Base-by-base conservation (phyloP, 2,888 invertebrate species). In the Chalcis sispes region DNA sequence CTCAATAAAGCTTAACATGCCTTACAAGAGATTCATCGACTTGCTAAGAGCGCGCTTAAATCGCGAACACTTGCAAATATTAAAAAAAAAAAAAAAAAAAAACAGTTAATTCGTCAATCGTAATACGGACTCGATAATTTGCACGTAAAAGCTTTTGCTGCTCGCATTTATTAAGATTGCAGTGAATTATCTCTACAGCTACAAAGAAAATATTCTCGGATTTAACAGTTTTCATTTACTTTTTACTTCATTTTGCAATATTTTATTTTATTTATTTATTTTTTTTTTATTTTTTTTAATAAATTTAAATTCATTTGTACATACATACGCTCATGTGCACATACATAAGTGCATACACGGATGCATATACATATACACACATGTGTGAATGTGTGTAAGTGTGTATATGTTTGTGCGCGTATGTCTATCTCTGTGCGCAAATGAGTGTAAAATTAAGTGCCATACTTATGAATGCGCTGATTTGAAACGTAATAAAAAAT, bases 101-200 rank as follows among this genome's bases (percentile, higher is more conserved):
- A n/a, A n/a, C n/a, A n/a, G n/a, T n/a, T n/a, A n/a, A n/a, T n/a
- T 27, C 40, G 32, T 59, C 8, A 25, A 61, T 3, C 18, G 13
- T 2, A 62, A 36, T 25, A 15, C 29, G 48, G 42, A 13, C 27
- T 56, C 48, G 32, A 50, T 48, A 23, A 46, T 15, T 69, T 85
- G 86, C 86, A 86, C 85, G 86, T 83, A 83, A 83, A n/a, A 82
- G 83, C 82, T 85, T 86, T 84, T 85, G 80, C 81, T 86, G 79
- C 82, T 82, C 84, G 70, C 36, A 66, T 67, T 72, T 48, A 83
- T 83, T 85, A 81, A 79, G 79, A 81, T 84, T 85, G 81, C 79
- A 83, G 81, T 85, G 83, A 80, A 82, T 81, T 78, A 73, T 83
- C 74, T 78, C 56, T 79, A 66, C 64, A 72, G 76, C 66, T 29